Evolutionary conservation across 2,888 invertebrate species (phyloP).

Genomic region (Blastobasis lacticolella): DNA sequence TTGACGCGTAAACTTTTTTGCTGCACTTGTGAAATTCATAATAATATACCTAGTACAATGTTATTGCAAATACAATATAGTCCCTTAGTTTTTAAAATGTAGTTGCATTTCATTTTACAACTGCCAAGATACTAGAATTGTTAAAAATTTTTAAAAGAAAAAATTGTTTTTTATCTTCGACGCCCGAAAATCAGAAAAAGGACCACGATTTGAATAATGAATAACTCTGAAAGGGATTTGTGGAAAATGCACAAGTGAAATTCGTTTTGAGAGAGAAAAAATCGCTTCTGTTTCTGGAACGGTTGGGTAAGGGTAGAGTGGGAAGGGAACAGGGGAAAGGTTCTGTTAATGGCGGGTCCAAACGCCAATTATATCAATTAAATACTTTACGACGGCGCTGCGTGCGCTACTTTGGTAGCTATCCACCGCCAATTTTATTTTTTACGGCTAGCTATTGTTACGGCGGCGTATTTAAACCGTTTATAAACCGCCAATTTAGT

Average conservation of each 20-base stretch:
- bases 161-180: slow-evolving; percentile 30
- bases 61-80: too few species aligned
- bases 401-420: slow-evolving; percentile 5
- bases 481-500: not conserved
- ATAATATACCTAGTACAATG: too few species aligned
- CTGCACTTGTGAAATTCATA: too few species aligned
- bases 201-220: slow-evolving; percentile 52
- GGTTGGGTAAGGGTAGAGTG: slow-evolving; percentile 21
- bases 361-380: slow-evolving; percentile 69
- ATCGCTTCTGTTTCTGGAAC: slow-evolving; percentile 44
- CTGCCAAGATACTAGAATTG: too few species aligned
- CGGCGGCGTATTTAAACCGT: not conserved
- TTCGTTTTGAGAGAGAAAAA: slow-evolving; percentile 48
- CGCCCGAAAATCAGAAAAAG: slow-evolving; percentile 43
- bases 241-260: slow-evolving; percentile 47
- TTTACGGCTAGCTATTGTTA: slow-evolving; percentile 11
- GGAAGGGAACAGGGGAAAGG: slow-evolving; percentile 17
- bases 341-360: slow-evolving; percentile 55
- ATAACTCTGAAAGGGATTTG: slow-evolving; percentile 51
- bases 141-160: not conserved
- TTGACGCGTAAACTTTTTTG: too few species aligned
- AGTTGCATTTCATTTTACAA: too few species aligned
- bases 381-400: slow-evolving; percentile 51
- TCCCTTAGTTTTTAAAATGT: too few species aligned
- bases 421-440: slow-evolving; percentile 9